A percentile compares a stretch with the other conserved stretches of the same genome.
These are phyloP conservation scores for Trisateles emortualis DNA, from an alignment of 2,888 invertebrate species.

Conservation along the genomic window DNA sequence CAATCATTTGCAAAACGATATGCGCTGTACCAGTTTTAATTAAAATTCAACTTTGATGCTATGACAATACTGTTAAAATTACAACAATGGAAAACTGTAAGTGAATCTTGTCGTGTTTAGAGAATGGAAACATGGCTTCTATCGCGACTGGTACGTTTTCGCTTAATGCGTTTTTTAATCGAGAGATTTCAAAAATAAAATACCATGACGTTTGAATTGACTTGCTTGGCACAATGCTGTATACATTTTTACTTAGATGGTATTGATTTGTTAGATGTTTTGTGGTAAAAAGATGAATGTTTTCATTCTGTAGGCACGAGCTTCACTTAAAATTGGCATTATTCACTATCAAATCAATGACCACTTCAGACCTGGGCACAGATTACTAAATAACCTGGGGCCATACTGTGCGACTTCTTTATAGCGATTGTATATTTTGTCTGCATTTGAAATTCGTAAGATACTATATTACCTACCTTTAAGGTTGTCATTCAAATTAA, in stretches of 20 bases:
- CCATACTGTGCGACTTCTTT: too few species aligned
- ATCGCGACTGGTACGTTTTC: conserved; percentile 37
- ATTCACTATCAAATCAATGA: too few species aligned
- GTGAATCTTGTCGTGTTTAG: conserved; percentile 36
- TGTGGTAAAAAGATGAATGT: too few species aligned
- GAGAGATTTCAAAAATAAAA: conserved; percentile 22
- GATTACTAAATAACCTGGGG: too few species aligned
- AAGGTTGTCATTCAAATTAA: too few species aligned
- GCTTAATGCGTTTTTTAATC: conserved; percentile 33
- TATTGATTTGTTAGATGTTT: not conserved
- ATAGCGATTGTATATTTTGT: too few species aligned
- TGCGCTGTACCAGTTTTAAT: not conserved
- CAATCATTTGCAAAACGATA: conserved; percentile 15
- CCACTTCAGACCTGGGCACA: too few species aligned
- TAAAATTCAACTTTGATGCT: conserved; percentile 11
- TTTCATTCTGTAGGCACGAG: too few species aligned
- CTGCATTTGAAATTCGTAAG: too few species aligned
- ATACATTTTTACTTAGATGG: not conserved
- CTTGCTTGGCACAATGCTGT: not conserved
- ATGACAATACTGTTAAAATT: conserved; percentile 19
- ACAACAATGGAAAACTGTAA: not conserved
- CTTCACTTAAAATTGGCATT: too few species aligned
- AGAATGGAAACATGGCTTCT: conserved; percentile 34
- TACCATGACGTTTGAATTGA: conserved; percentile 10
- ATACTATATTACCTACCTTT: too few species aligned